Evolutionary conservation across 1,140 invertebrate species (phyloP).

Genomic region (Pogonus chalceus): DNA sequence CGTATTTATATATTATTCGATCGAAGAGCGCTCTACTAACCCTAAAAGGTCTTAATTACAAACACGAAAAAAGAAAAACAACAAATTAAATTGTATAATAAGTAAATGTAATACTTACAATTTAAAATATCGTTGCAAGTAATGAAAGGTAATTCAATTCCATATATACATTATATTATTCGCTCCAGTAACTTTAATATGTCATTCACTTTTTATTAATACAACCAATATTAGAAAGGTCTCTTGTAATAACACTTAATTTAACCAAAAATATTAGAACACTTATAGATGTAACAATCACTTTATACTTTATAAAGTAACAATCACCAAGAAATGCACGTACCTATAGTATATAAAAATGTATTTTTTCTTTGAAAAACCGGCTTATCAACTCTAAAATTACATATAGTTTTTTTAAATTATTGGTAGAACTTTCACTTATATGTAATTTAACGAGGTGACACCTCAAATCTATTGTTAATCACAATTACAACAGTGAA

Average conservation of each 20-base stretch:
- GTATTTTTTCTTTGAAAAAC: not conserved
- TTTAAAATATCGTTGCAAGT: too few species aligned
- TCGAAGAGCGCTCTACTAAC: not conserved
- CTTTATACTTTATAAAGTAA: too few species aligned
- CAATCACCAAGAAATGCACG: not conserved
- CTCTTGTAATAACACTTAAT: too few species aligned
- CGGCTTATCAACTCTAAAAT: not conserved
- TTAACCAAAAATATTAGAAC: too few species aligned
- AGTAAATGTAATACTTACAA: too few species aligned
- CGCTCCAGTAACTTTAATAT: not conserved
- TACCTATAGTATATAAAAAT: not conserved
- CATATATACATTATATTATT: not conserved
- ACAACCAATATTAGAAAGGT: too few species aligned
- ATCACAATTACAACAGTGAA: not conserved
- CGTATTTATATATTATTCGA: not conserved
- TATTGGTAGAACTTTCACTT: not conserved
- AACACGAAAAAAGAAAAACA: not conserved
- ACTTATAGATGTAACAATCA: too few species aligned
- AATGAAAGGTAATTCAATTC: not conserved
- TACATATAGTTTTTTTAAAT: not conserved
- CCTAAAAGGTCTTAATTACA: constrained; percentile 1
- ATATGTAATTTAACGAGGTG: not conserved
- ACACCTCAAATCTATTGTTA: not conserved
- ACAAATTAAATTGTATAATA: not conserved
- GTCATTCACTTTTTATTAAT: not conserved